Base-by-base conservation (phyloP, 2,113 vertebrate genomes). In the Plecturocebus donacophilus region DNA sequence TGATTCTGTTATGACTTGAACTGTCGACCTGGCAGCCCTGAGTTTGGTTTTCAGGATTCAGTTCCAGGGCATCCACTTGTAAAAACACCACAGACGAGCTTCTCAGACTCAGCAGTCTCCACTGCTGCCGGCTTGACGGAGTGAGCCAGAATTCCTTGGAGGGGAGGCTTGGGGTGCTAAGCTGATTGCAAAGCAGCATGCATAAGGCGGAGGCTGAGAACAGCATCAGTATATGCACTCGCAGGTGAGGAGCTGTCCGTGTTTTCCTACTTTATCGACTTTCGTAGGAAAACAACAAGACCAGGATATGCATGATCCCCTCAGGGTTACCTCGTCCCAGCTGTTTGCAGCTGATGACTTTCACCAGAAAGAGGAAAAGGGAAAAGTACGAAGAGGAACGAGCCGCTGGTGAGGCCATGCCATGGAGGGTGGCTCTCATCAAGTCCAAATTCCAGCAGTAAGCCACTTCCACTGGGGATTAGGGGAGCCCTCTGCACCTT, bases 1-100 rank as follows among this genome's bases (percentile, higher is more conserved):
- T n/a, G 47, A 87, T 52, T 49, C 45, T 7, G 1, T 83, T n/a
- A 71, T 3, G 80, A 75, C 40, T 68, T 68, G 64, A n/a, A n/a
- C 61, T 38, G 35, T 14, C 35, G 20, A 73, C 12, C 90, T 83
- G 90, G 83, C 73, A 47, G 32, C 64, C 25, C 52, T 5, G 13
- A 38, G 47, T 3, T 87, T 81, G 91, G 54, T 76, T 52, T 87
- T 84, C 47, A 45, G 79, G 3, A 4, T 47, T 64, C 3, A 30
- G 49, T 79, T 95, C 70, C 49, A 87, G 81, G 52, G 92, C 81
- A 32, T 49, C 49, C 23, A 40, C 66, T 80, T 92, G 54, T 16
- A 54, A 92, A 84, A 91, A 92, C 85, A 45, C 49, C 1, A 9
- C 66, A 75, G 11, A 25, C 1, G 68, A n/a, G 38, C 40, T 25